Evolutionary conservation across 2,888 invertebrate species (phyloP).

Genomic region (Drosophila neonasuta): DNA sequence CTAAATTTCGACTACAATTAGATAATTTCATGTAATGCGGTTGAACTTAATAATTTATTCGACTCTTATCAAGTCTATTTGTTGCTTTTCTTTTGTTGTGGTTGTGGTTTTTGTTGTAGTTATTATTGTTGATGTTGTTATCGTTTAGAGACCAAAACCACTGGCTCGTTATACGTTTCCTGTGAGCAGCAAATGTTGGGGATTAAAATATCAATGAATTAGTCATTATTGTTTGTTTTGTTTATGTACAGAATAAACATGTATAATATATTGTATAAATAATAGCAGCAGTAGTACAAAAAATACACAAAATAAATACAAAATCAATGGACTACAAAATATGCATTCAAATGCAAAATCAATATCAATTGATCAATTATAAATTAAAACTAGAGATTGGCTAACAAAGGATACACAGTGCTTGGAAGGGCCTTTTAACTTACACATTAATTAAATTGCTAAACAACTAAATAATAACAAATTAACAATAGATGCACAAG

Average conservation of each 20-base stretch:
- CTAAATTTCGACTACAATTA: conserved; percentile 25
- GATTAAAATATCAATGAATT: conserved; percentile 32
- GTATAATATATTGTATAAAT: conserved; percentile 39
- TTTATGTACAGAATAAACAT: conserved; percentile 46
- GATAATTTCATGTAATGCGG: conserved; percentile 16
- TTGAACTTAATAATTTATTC: conserved; percentile 28
- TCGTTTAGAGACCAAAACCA: conserved; percentile 68
- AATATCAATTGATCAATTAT: conserved; percentile 57
- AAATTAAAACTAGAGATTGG: conserved; percentile 58
- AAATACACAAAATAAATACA: conserved; percentile 55
- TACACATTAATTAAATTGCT: conserved; percentile 57
- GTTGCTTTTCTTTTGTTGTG: conserved; percentile 32
- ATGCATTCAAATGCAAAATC: conserved; percentile 53
- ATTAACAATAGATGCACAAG: conserved; percentile 61
- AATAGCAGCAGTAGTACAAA: conserved; percentile 28
- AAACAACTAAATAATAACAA: conserved; percentile 71
- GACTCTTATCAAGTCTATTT: conserved; percentile 15
- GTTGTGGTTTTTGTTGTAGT: conserved; percentile 15
- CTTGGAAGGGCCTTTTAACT: conserved; percentile 38
- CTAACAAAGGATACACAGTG: conserved; percentile 51
- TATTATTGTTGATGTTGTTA: conserved; percentile 13
- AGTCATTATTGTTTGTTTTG: conserved; percentile 26
- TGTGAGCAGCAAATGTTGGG: conserved; percentile 40
- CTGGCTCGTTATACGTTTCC: conserved; percentile 80
- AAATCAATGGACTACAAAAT: conserved; percentile 41